phyloP scores from a whole-genome alignment of 2,113 vertebrate species.

The Podarcis raffonei region DNA sequence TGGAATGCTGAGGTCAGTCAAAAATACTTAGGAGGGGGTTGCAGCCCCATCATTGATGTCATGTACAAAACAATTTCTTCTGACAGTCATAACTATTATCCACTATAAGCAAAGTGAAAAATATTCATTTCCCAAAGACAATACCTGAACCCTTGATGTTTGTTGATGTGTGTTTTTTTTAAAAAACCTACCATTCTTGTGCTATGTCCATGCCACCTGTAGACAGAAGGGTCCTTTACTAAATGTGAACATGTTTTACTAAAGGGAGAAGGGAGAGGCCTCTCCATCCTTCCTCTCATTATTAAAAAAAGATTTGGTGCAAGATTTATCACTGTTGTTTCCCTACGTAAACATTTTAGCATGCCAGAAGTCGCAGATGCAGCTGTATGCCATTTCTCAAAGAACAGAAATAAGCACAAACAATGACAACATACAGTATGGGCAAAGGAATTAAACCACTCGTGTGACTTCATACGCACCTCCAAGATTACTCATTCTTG shows the following conservation, averaged over 20 bases:
- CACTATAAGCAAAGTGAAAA: background rate
- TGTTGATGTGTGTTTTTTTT: background rate
- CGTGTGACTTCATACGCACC: background rate
- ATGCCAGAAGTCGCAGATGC: background rate
- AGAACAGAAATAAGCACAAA: background rate
- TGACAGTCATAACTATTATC: background rate
- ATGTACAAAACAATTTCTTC: background rate
- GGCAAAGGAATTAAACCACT: background rate
- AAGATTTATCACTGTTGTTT: background rate
- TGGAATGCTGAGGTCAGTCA: background rate
- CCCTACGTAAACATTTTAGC: background rate
- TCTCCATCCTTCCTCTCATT: background rate
- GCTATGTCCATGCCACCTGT: background rate
- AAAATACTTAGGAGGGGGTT: background rate
- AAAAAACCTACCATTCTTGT: background rate
- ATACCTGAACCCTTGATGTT: background rate
- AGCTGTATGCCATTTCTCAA: background rate
- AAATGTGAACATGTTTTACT: constrained; percentile 9
- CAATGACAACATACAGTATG: background rate
- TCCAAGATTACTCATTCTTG: background rate
- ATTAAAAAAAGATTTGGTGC: background rate
- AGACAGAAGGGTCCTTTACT: background rate
- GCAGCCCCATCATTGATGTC: background rate
- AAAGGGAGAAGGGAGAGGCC: background rate
- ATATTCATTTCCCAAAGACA: background rate